Percentiles rank a stretch among this genome's conserved stretches.
phyloP scores from a whole-genome alignment of 2,113 vertebrate genomes.

The Prunella fulvescens region DNA sequence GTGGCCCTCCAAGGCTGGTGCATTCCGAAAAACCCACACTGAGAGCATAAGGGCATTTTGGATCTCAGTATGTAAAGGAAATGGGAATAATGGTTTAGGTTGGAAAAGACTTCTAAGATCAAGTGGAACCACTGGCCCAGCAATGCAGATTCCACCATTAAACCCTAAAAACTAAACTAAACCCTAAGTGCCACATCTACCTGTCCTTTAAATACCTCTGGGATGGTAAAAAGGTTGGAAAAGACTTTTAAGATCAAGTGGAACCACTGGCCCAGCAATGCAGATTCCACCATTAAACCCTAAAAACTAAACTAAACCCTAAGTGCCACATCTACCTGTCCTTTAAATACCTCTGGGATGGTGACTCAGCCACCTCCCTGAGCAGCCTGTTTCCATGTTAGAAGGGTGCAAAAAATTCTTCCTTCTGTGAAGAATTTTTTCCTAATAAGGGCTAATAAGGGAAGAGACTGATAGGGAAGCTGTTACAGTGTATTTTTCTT shows the following conservation, averaged over 20 bases:
- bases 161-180: no score
- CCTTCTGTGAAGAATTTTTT: background rate
- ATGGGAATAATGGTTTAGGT: background rate
- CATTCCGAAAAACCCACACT: background rate
- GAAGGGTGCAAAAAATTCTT: background rate
- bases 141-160: background rate
- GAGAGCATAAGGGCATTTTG: background rate
- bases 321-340: background rate
- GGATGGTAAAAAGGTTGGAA: no score
- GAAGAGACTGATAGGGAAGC: background rate
- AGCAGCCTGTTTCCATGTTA: background rate
- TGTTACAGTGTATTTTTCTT: background rate
- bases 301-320: background rate
- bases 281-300: background rate
- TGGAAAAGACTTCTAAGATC: background rate
- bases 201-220: no score
- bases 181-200: no score
- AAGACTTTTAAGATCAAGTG: background rate
- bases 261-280: background rate
- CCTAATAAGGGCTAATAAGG: background rate
- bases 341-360: background rate
- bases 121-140: background rate
- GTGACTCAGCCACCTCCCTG: background rate
- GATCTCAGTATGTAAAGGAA: rapidly evolving
- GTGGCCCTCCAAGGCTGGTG: background rate